Percentiles rank a stretch among this genome's conserved stretches.
phyloP scores from a whole-genome alignment of 2,888 invertebrate genomes.

The Xestia xanthographa region DNA sequence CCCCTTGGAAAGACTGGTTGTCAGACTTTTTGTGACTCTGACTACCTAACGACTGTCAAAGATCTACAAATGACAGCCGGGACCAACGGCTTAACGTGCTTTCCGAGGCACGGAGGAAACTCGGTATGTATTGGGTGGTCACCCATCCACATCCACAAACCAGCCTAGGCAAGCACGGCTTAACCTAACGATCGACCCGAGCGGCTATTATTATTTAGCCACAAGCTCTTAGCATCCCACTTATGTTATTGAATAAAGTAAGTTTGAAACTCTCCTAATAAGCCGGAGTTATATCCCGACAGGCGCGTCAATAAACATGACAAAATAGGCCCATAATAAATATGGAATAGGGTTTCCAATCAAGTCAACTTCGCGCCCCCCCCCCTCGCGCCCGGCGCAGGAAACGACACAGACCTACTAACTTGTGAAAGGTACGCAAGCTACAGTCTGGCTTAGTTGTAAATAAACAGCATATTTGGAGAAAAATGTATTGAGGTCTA shows the following conservation, averaged over 20 bases:
- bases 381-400: constrained; percentile 75
- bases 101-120: too few relatives aligned
- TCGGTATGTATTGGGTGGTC: too few relatives aligned
- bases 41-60: too few relatives aligned
- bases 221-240: too few relatives aligned
- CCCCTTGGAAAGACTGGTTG: too few relatives aligned
- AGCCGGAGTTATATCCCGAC: constrained; percentile 75
- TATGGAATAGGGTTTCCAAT: constrained; percentile 90
- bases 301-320: constrained; percentile 87
- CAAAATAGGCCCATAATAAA: constrained; percentile 89
- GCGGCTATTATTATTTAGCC: too few relatives aligned
- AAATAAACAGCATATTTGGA: not conserved
- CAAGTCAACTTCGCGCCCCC: constrained; percentile 86
- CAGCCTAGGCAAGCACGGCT: too few relatives aligned
- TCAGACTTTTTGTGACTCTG: too few relatives aligned
- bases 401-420: constrained; percentile 73
- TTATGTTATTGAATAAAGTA: constrained; percentile 72
- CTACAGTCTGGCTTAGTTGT: not conserved
- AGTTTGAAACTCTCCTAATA: constrained; percentile 74
- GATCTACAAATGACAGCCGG: too few relatives aligned
- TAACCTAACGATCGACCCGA: too few relatives aligned
- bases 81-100: too few relatives aligned
- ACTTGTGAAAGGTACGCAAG: constrained; percentile 66
- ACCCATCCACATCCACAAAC: too few relatives aligned
- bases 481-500: not conserved